Evolutionary conservation across 2,797 vertebrate species (phyloP), one percentile per base, ranked within the genome.

Genomic region (Silurus lanzhouensis): DNA sequence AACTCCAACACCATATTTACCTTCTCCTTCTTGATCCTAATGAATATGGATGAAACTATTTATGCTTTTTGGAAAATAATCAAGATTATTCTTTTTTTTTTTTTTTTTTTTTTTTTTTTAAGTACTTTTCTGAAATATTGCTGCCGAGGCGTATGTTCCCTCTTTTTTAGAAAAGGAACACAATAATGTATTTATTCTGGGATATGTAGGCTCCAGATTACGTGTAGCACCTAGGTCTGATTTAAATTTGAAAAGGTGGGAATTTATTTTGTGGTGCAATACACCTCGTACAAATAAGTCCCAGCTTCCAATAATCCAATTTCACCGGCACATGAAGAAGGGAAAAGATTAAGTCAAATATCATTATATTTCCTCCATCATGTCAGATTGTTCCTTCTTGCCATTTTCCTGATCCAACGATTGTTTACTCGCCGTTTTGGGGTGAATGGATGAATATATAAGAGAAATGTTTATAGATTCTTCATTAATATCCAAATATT

Each of bases 191-290:
- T 60, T 77, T 77, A 77, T 77, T 77, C 58, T 52, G 5, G 5
- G 74, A 77, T 19, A 9, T 31, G 74, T 58, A 17, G 55, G 57
- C 25, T 27, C 27, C 55, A 77, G 75, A 77, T 77, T 77, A 77
- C 8, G 55, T 77, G 75, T 38, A 60, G 91, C 94, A 95, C 94
- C 94, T 93, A 91, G 93, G 93, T 95, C 92, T 95, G 94, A 95
- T 95, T 96, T 95, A 94, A 95, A 95, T 95, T 94, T 95, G 94
- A 95, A 96, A 95, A 95, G 94, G 93, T 95, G 95, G 91, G 92
- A 95, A 95, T 95, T 95, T 95, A 95, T 95, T 95, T 95, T 93
- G 92, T 92, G 92, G 90, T 94, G 93, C 92, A 94, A 95, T 94
- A 93, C 94, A 95, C 94, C 93, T 92, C 93, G 93, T 92, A 95